These are phyloP conservation scores for Pteropus rufus DNA, from an alignment of 2,797 vertebrate species.

Conservation along the genomic window DNA sequence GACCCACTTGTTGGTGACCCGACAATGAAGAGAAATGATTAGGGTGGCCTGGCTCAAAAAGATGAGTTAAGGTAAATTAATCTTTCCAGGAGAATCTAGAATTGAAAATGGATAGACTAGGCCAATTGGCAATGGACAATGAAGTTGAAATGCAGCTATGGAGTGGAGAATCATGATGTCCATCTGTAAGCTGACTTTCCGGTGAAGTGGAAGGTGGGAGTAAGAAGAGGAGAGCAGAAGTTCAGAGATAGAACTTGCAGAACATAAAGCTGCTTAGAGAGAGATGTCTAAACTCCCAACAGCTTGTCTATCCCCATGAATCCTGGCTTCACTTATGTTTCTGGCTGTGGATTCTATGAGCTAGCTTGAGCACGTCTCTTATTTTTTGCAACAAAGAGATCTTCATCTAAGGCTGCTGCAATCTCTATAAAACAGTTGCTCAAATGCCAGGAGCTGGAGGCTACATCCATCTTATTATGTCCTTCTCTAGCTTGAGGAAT, in stretches of 20 bases:
- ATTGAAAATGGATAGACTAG: not conserved
- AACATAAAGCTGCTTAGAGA: not conserved
- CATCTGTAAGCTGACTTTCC: not conserved
- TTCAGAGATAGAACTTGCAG: not conserved
- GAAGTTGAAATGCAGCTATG: not conserved
- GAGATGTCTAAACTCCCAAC: not conserved
- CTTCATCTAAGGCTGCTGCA: not conserved
- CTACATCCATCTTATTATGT: not conserved
- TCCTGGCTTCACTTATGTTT: not conserved
- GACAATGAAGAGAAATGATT: not conserved
- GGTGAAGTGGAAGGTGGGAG: not conserved
- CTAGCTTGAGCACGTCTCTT: not conserved
- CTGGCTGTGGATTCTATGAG: not conserved
- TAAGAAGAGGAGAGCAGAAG: not conserved
- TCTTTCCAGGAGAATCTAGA: not conserved
- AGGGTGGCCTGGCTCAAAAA: not conserved
- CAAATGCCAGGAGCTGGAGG: not conserved
- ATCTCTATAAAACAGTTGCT: not conserved
- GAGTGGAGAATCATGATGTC: not conserved
- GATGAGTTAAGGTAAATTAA: not conserved
- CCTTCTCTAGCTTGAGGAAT: not conserved
- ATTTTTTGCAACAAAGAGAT: not conserved
- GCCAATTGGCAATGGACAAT: not conserved
- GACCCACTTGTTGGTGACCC: not conserved
- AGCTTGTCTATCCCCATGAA: not conserved